Percentiles rank a stretch among this genome's conserved stretches.
Evolutionary conservation across 2,113 vertebrate species (phyloP).

Genomic region (Phaethornis superciliosus): DNA sequence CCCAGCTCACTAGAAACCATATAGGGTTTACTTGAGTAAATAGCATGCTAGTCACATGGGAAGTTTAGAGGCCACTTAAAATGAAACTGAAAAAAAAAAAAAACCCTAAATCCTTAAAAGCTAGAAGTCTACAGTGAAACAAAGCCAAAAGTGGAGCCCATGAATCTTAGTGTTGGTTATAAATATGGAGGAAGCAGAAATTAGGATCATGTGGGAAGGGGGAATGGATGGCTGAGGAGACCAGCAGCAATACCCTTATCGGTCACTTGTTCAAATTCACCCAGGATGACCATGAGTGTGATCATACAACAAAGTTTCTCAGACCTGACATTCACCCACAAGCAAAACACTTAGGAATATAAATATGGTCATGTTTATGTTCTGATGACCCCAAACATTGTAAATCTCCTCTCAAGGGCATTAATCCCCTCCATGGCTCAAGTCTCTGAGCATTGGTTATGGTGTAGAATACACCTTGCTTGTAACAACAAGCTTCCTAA

Average conservation of each 20-base stretch:
- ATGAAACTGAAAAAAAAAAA: neutral
- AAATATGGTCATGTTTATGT: neutral
- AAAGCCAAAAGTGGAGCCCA: neutral
- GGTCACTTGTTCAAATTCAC: neutral
- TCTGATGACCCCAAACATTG: neutral
- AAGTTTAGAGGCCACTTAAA: neutral
- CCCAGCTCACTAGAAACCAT: neutral
- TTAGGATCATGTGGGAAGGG: neutral
- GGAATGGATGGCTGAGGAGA: neutral
- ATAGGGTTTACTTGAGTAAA: slow-evolving; percentile 18
- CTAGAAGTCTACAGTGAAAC: neutral
- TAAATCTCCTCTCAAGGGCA: neutral
- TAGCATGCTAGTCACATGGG: neutral
- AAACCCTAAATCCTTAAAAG: neutral
- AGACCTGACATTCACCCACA: neutral
- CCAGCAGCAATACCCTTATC: neutral
- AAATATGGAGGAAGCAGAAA: neutral
- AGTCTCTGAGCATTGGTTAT: neutral
- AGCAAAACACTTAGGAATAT: neutral
- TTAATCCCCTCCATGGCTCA: neutral
- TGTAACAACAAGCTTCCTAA: neutral
- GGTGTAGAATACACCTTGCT: neutral
- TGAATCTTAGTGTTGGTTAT: neutral
- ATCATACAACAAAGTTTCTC: neutral
- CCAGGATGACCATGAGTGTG: neutral